Evolutionary conservation across 1,140 invertebrate genomes (phyloP), one percentile per base, ranked within the genome.

Genomic region (Tribolium madens): DNA sequence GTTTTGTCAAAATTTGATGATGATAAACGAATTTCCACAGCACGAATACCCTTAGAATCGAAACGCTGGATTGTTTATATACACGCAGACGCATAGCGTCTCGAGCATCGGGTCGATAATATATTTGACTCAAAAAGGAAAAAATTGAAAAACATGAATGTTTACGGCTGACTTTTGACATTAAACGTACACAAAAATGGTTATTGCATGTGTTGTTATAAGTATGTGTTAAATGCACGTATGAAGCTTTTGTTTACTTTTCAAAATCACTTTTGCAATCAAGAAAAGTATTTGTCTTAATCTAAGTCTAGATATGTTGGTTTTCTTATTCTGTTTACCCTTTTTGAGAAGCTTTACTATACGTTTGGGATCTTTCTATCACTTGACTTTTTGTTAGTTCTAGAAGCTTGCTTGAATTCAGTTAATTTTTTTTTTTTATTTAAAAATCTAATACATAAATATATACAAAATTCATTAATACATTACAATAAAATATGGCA

Each of bases 21-120:
- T 50, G 70, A 72, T 72, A 50, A 52, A 50, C 46, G 46, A 72
- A 48, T 72, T 72, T 72, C 70, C 26, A 48, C 18, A 52, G 50
- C 70, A 72, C 46, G 50, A 72, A 72, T 72, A 50, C 46, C 70
- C 70, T 52, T 14, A 52, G 46, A 48, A 72, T 72, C 46, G 46
- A 52, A 72, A 72, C 70, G 50, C 12, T 31, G 46, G 70, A 50
- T 72, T 72, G 70, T 72, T 72, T 72, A 72, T 72, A 72, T 72
- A 72, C 50, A 72, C 70, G 70, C 70, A 72, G 70, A 72, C 70
- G 70, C 57, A 64, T 13, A 42, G 21, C 70, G 47, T 52, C 70
- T 72, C 46, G 46, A 7, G 70, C 21, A 50, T 31, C 50, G 70
- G 70, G 46, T 72, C 70, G 70, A 72, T 72, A 72, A 52, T 52